Evolutionary conservation across 2,888 invertebrate genomes (phyloP).

Genomic region (Cerastis rubricosa): DNA sequence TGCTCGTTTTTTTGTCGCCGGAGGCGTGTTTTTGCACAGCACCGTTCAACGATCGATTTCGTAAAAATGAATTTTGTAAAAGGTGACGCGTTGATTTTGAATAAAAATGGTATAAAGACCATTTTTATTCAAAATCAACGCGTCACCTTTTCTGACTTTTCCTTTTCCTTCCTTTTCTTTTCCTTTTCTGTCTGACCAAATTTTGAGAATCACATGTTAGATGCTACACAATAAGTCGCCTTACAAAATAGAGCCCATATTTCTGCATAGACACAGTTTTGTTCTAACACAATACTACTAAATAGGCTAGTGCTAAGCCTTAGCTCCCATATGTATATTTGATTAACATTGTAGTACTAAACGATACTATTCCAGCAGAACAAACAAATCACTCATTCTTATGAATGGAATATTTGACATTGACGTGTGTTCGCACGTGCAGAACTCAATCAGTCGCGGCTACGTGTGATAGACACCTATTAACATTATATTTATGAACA

Average conservation of each 20-base stretch:
- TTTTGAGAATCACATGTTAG: not conserved
- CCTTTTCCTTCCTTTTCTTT: no score
- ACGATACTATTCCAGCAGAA: constrained; percentile 66
- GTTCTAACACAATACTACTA: constrained; percentile 19
- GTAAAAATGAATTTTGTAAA: constrained; percentile 15
- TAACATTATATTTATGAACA: constrained; percentile 50
- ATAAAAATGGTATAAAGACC: no score
- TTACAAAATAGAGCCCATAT: not conserved
- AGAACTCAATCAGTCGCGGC: constrained; percentile 51
- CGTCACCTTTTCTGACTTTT: no score
- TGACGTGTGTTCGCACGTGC: constrained; percentile 60
- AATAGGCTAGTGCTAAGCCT: constrained; percentile 47
- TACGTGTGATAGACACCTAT: constrained; percentile 54
- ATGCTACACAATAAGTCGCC: not conserved
- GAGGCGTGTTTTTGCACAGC: constrained; percentile 44
- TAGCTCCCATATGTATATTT: constrained; percentile 58
- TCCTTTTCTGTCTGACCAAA: not conserved
- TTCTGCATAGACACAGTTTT: constrained; percentile 7
- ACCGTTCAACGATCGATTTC: constrained; percentile 24
- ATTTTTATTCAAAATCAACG: no score
- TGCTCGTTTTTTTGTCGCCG: constrained; percentile 71
- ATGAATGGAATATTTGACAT: constrained; percentile 82
- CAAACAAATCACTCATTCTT: constrained; percentile 68
- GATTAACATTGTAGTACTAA: constrained; percentile 70
- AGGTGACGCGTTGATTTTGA: not conserved